Percentiles rank a stretch among this genome's conserved stretches.
Evolutionary conservation across 2,888 invertebrate genomes (phyloP).

Genomic region (Strigamia maritima): DNA sequence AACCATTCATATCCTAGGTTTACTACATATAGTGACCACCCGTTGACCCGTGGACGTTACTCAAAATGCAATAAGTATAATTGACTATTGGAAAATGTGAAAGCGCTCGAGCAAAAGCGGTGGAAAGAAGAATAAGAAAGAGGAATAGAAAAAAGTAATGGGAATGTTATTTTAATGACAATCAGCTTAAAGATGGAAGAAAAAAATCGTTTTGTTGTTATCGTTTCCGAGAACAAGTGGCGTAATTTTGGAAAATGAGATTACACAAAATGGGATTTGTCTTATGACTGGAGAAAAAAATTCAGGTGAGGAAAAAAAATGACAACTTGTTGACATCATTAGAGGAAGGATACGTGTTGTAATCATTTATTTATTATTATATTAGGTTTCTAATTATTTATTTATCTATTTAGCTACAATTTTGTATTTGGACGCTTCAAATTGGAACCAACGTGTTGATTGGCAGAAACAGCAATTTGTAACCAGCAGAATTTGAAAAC

Average conservation of each 20-base stretch:
- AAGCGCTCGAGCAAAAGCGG: not conserved
- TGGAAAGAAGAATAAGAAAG: not conserved
- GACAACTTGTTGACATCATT: constrained; percentile 10
- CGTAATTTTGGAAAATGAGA: not conserved
- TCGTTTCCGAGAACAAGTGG: not conserved
- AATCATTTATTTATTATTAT: not conserved
- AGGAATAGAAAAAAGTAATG: not conserved
- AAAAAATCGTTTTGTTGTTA: constrained; percentile 2
- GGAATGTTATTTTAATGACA: not conserved
- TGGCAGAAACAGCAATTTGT: not conserved
- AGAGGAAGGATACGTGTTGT: not conserved
- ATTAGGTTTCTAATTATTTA: too few relatives aligned
- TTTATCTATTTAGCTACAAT: too few relatives aligned
- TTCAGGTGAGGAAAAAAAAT: not conserved
- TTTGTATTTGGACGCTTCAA: too few relatives aligned
- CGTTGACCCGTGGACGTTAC: too few relatives aligned
- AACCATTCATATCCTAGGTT: too few relatives aligned
- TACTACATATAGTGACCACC: too few relatives aligned
- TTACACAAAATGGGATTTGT: constrained; percentile 16
- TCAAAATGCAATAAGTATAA: too few relatives aligned
- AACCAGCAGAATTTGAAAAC: not conserved
- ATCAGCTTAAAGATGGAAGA: not conserved
- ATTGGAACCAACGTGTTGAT: too few relatives aligned
- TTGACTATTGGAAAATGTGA: too few relatives aligned
- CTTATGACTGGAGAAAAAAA: not conserved